Percentiles rank a stretch among this genome's conserved stretches.
phyloP scores from a whole-genome alignment of 2,888 invertebrate species.

The Lycia hirtaria region DNA sequence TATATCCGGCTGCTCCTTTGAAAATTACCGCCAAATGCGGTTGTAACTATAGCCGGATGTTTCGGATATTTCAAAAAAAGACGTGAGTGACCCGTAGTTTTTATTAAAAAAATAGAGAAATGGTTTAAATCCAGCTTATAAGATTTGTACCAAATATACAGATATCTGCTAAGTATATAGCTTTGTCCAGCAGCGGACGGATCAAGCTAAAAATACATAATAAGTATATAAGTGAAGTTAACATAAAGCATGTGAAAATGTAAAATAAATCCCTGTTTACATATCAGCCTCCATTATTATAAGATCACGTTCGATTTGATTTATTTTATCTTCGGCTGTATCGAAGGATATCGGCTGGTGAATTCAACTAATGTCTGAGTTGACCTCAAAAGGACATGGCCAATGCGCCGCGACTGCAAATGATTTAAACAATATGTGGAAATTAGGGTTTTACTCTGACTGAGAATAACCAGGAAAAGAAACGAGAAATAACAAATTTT shows the following conservation, averaged over 20 bases:
- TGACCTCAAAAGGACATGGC: constrained; percentile 59
- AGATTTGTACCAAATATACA: no score
- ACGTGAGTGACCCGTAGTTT: no score
- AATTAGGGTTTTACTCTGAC: constrained; percentile 21
- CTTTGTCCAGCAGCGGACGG: no score
- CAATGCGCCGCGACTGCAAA: constrained; percentile 59
- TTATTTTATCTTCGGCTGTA: constrained; percentile 47
- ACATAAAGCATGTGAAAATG: not conserved
- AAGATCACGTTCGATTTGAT: constrained; percentile 44
- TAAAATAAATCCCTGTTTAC: not conserved
- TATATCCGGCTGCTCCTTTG: no score
- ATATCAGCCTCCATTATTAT: not conserved
- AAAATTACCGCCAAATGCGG: no score
- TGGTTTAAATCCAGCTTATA: no score
- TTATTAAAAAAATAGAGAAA: no score
- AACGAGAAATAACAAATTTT: constrained; percentile 12
- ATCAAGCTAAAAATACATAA: no score
- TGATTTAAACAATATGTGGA: constrained; percentile 41
- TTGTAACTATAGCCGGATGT: no score
- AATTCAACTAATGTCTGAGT: constrained; percentile 64
- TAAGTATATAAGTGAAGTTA: not conserved
- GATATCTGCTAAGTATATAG: no score
- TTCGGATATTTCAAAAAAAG: no score
- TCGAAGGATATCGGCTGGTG: constrained; percentile 55
- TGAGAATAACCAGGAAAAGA: not conserved